Conservation (phyloP, 2,888 invertebrate species). For the Phlogophora meticulosa region DNA sequence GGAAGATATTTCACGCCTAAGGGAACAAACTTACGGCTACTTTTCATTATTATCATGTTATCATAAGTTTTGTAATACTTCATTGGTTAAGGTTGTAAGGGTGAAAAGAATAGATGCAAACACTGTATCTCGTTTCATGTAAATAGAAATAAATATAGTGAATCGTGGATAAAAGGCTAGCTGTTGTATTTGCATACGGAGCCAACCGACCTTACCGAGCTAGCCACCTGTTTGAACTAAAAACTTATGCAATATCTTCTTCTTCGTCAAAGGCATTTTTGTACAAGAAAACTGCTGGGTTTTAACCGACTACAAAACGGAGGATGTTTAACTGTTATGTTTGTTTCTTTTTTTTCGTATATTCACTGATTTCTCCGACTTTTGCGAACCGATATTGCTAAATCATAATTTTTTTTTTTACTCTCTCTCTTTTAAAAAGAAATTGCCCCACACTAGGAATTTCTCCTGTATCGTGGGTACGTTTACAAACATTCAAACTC, state of each 20-base stretch:
- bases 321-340: no score
- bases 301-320: neutral
- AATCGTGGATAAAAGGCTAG: constrained; percentile 13
- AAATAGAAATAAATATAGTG: constrained; percentile 8
- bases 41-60: constrained; percentile 15
- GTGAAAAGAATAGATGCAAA: constrained; percentile 1
- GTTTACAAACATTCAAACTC: no score
- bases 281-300: neutral
- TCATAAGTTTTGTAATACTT: constrained; percentile 10
- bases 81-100: constrained; percentile 2
- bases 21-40: constrained; percentile 21
- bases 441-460: no score
- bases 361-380: no score
- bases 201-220: neutral
- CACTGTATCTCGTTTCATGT: neutral
- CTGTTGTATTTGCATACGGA: constrained; percentile 7
- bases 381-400: no score
- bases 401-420: no score
- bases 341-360: no score
- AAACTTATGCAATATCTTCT: constrained; percentile 25
- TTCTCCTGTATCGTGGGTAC: no score
- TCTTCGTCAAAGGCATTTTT: constrained; percentile 6
- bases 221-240: constrained; percentile 44
- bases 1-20: constrained; percentile 29
- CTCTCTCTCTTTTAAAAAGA: no score